Base-by-base conservation (phyloP, 64 coral and sea anemone species). In the Astreopora myriophthalma region DNA sequence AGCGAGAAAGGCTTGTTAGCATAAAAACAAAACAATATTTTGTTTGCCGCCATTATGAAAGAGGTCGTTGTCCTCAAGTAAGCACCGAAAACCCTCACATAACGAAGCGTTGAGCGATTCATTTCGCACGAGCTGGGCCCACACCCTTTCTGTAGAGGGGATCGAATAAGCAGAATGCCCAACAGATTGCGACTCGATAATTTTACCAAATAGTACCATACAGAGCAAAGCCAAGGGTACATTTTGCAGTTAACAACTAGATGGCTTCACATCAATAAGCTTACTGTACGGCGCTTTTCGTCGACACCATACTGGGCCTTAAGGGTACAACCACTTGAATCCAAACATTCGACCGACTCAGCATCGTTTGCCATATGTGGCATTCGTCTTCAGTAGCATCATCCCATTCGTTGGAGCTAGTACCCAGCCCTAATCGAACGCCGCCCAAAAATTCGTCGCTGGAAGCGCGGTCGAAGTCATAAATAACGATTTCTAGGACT, bases 401-500 rank as follows among this genome's bases (percentile, higher is more conserved):
- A 77, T 99, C 97, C 94, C 94, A 99, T 64, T 95, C 87, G 35
- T 87, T 95, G 13, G 77, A 75, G 62, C 91, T 96, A 5, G 89
- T 87, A 10, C 97, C 97, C 67, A 93, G 40, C 36, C 97, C 97
- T 29, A 99, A 69, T 57, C 97, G 86, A 6, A 99, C 90, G 22
- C 97, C 97, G 24, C 97, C 97, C 11, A 99, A 81, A 65, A 99
- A 99, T 44, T 99, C 97, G 69, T 99, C 94, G 8, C 90, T 69
- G 8, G 97, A 96, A 26, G 90, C 94, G 6, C 83, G 38, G 61
- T 99, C 97, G 87, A 91, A 74, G 24, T 99, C 97, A 69, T 92
- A 99, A 40, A 99, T 78, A 8, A 57, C 82, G 22, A 99, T 91
- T 70, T 99, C 97, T 8, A 99, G 51, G n/a, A 90, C 94, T 71